Evolutionary conservation across 2,797 vertebrate species (phyloP), one percentile per base, ranked within the genome.

Genomic region (Neosilurus hyrtlii): DNA sequence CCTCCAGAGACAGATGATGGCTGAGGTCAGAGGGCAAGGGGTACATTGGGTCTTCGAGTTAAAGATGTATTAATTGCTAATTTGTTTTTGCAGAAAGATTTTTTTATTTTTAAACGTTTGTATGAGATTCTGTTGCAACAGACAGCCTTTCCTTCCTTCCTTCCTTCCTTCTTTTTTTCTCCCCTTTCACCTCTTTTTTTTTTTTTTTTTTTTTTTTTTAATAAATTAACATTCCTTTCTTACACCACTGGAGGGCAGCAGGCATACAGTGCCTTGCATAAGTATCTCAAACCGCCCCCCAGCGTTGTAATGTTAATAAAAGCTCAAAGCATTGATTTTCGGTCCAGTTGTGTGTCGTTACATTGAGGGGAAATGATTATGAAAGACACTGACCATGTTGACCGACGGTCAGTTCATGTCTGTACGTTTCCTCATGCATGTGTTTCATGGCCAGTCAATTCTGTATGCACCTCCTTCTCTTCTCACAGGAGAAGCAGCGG

Each of bases 401-500:
- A 52, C 24, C 5, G 37, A 49, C 10, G 51, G 24, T 52, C 43
- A 3, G 10, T 11, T 71, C 9, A 52, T 54, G 51, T 9, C 4
- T 16, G 2, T 72, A 3, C 4, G 1, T 56, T 56, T 73, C 51
- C 71, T 30, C 9, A 51, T 54, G n/a, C 24, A 10, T 52, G 71
- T 26, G 26, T 73, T 54, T 73, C n/a, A 54, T 74, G 20, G 56
- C 24, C 26, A 54, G 16, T 15, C 51, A 72, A n/a, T 16, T 72
- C 9, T 4, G 2, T 72, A 22, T 37, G 67, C 15, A n/a, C 11
- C 35, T 24, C 24, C 62, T 49, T 15, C 30, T 61, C 5, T n/a
- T 62, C 57, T 62, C 10, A 11, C 87, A 99, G 97, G 96, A 98
- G 89, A 98, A 98, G 52, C 97, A 98, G 91, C 91, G 96, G 26